Evolutionary conservation across 2,797 vertebrate genomes (phyloP).

Genomic region (Fistularia tabacaria): DNA sequence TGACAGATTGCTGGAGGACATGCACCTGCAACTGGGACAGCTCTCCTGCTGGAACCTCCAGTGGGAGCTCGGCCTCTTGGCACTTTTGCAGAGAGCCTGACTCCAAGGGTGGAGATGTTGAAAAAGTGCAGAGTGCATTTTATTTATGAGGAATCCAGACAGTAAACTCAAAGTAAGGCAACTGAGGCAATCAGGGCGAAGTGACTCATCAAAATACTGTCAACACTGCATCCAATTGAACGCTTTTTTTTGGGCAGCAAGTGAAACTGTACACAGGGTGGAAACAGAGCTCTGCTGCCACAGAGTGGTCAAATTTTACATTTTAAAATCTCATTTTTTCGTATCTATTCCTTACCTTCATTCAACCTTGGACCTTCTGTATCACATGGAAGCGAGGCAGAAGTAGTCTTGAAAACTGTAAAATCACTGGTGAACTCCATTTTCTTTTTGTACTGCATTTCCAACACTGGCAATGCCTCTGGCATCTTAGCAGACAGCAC

Average conservation of each 20-base stretch:
- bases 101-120: slow-evolving; percentile 67
- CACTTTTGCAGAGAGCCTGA: slow-evolving; percentile 68
- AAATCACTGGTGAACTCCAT: slow-evolving; percentile 79
- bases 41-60: slow-evolving; percentile 66
- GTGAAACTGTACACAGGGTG: slow-evolving; percentile 16
- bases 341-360: slow-evolving; percentile 70
- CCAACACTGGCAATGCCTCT: slow-evolving; percentile 77
- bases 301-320: slow-evolving; percentile 54
- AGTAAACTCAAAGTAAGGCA: slow-evolving; percentile 52
- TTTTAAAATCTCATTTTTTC: neutral
- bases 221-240: slow-evolving; percentile 31
- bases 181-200: slow-evolving; percentile 53
- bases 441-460: slow-evolving; percentile 86
- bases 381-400: slow-evolving; percentile 66
- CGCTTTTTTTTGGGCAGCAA: slow-evolving; percentile 44
- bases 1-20: slow-evolving; percentile 74
- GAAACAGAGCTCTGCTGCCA: slow-evolving; percentile 65
- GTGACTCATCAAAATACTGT: slow-evolving; percentile 62
- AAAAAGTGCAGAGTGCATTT: slow-evolving; percentile 49
- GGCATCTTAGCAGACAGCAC: slow-evolving; percentile 90
- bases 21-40: slow-evolving; percentile 78
- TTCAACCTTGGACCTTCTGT: slow-evolving; percentile 63
- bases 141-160: slow-evolving; percentile 59
- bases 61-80: slow-evolving; percentile 60
- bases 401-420: slow-evolving; percentile 62